A percentile compares a stretch with the other conserved stretches of the same genome.
phyloP scores from a whole-genome alignment of 2,113 vertebrate genomes.

The Corythoichthys haematopterus region DNA sequence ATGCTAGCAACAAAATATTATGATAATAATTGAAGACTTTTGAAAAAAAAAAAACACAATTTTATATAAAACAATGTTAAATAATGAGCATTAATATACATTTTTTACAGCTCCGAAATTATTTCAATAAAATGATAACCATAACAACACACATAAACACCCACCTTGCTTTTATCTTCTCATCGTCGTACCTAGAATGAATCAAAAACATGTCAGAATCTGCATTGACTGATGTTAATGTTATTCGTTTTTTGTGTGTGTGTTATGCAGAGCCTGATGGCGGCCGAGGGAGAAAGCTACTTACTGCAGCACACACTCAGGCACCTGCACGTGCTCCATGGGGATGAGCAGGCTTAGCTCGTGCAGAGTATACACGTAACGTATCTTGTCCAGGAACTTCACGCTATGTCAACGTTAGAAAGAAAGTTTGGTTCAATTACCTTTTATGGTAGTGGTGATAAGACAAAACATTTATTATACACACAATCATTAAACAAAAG shows the following conservation, averaged over 20 bases:
- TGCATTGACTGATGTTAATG: not conserved
- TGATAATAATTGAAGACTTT: no score
- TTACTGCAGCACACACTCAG: slow-evolving; percentile 88
- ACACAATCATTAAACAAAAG: no score
- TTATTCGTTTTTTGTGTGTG: not conserved
- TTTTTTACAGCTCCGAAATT: no score
- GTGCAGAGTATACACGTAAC: slow-evolving; percentile 85
- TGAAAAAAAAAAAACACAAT: no score
- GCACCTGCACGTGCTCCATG: slow-evolving; percentile 94
- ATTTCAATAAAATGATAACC: no score
- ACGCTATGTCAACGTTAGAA: slow-evolving; percentile 66
- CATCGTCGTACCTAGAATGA: slow-evolving; percentile 81
- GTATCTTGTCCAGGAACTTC: slow-evolving; percentile 93
- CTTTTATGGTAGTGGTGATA: no score
- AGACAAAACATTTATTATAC: no score
- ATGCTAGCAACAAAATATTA: no score
- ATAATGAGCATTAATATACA: no score
- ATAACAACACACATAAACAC: not conserved
- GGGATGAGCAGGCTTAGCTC: slow-evolving; percentile 86
- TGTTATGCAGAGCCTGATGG: not conserved
- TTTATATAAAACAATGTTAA: no score
- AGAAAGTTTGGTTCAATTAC: no score
- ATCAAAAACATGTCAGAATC: slow-evolving; percentile 1
- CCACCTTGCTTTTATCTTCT: slow-evolving; percentile 82
- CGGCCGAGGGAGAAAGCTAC: slow-evolving; percentile 57